A percentile compares a stretch with the other conserved stretches of the same genome.
Evolutionary conservation across 2,888 invertebrate genomes (phyloP).

Genomic region (Euproctis similis): DNA sequence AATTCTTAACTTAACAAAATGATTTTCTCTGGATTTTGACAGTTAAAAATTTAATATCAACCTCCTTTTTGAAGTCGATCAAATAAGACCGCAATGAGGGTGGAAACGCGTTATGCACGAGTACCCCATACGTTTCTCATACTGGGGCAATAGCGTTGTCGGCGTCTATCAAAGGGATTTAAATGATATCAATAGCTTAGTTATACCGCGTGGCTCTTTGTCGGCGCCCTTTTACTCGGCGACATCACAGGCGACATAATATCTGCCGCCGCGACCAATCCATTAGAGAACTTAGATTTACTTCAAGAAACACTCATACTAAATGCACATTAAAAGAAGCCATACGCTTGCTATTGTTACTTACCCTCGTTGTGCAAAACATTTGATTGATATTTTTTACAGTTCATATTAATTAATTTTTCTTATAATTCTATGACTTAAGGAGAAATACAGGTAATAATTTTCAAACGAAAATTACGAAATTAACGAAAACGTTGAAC

Average conservation of each 20-base stretch:
- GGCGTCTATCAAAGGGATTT: constrained; percentile 62
- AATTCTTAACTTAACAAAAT: too few species aligned
- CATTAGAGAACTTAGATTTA: constrained; percentile 47
- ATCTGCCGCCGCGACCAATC: constrained; percentile 45
- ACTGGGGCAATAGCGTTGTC: constrained; percentile 45
- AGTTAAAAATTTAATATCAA: too few species aligned
- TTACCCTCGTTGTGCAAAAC: constrained; percentile 50
- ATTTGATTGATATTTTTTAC: too few species aligned
- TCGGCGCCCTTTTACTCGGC: constrained; percentile 49
- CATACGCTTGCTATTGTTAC: constrained; percentile 50
- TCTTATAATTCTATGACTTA: too few species aligned
- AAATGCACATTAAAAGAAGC: constrained; percentile 58
- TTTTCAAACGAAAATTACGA: constrained; percentile 19
- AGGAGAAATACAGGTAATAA: too few species aligned
- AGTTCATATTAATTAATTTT: too few species aligned
- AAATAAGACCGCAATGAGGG: too few species aligned
- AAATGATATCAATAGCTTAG: constrained; percentile 68
- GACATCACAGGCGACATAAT: constrained; percentile 49
- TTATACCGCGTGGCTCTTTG: constrained; percentile 64
- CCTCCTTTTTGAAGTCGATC: too few species aligned
- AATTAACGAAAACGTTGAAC: constrained; percentile 28
- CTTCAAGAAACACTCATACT: too few species aligned
- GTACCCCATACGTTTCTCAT: constrained; percentile 19
- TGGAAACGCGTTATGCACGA: too few species aligned
- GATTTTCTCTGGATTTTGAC: too few species aligned